phyloP scores from a whole-genome alignment of 64 coral and sea anemone genomes.

The Cladopsammia gracilis region DNA sequence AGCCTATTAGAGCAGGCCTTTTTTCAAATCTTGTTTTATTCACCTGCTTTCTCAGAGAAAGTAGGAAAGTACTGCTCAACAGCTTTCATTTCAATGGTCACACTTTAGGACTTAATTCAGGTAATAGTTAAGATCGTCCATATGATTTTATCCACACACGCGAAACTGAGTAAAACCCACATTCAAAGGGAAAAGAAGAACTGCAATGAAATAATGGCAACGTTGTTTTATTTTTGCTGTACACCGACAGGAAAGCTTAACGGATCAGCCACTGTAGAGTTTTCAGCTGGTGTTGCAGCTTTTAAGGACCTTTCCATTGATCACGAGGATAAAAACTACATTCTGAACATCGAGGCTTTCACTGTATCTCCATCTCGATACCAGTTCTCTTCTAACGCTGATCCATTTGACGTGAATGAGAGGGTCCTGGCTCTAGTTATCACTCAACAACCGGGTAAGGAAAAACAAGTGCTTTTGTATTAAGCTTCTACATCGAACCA shows the following conservation, averaged over 20 bases:
- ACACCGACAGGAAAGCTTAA: conserved; percentile 22
- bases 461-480: not conserved
- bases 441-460: conserved; percentile 72
- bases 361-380: conserved; percentile 59
- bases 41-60: no score
- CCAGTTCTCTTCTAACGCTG: conserved; percentile 7
- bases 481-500: no score
- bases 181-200: no score
- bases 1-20: no score
- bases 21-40: no score
- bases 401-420: conserved; percentile 69
- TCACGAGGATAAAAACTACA: conserved; percentile 41
- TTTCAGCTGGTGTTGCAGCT: conserved; percentile 47
- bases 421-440: conserved; percentile 64
- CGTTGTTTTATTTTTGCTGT: not conserved
- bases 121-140: no score
- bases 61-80: no score
- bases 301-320: conserved; percentile 74
- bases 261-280: conserved; percentile 42
- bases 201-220: no score
- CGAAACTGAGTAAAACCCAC: no score
- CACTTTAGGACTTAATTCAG: no score
- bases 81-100: no score
- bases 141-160: no score
- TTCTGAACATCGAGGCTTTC: conserved; percentile 34